Conservation (phyloP, 2,797 vertebrate species). For the Geotrypetes seraphini region DNA sequence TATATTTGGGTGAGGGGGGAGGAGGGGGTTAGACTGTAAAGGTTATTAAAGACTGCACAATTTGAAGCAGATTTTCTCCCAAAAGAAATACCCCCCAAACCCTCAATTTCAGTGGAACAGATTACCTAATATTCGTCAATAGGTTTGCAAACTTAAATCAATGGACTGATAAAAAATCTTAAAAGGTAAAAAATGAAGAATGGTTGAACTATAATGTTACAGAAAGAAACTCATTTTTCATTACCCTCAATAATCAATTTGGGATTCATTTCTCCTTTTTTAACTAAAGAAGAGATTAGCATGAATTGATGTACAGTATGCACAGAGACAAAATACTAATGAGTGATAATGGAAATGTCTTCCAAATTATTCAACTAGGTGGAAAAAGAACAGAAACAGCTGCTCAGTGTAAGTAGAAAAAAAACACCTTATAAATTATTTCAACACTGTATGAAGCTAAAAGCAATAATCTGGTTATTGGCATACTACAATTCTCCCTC, state of each 20-base stretch:
- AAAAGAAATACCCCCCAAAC: no score
- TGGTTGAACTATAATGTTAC: no score
- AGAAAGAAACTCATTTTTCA: background rate
- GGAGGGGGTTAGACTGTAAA: no score
- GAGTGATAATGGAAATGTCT: constrained; percentile 13
- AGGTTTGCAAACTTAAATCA: no score
- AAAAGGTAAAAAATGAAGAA: no score
- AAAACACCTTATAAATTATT: constrained; percentile 19
- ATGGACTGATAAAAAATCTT: no score
- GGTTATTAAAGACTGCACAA: no score
- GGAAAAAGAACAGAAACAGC: constrained; percentile 14
- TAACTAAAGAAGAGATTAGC: background rate
- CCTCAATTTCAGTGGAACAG: no score
- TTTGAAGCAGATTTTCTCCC: no score
- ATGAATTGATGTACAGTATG: no score
- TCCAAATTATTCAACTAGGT: constrained; percentile 5
- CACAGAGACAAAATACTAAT: constrained; percentile 18
- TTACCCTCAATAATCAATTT: constrained; percentile 20
- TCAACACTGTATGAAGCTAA: constrained; percentile 17
- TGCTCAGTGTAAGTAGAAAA: background rate
- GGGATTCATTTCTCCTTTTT: constrained; percentile 1
- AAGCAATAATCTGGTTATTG: constrained; percentile 18
- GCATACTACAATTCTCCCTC: constrained; percentile 2
- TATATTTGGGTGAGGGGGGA: no score
- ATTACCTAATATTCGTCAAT: no score